These are phyloP conservation scores for Megalops atlanticus DNA, from an alignment of 2,113 vertebrate genomes.

Conservation along the genomic window DNA sequence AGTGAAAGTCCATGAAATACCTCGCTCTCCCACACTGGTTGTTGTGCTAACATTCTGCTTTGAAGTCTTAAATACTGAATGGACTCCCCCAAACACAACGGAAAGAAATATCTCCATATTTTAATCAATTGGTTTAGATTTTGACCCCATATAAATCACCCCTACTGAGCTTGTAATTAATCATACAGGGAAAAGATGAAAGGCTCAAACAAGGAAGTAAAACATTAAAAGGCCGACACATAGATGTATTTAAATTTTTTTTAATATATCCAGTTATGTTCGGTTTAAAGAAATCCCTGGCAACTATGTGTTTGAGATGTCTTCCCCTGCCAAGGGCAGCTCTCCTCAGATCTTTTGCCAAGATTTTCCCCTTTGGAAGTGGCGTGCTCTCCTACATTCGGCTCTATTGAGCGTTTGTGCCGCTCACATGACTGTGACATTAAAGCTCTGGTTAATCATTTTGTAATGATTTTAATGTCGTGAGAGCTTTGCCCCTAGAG, in stretches of 20 bases:
- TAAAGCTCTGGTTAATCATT: background rate
- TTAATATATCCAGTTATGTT: constrained; percentile 49
- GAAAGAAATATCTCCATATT: constrained; percentile 68
- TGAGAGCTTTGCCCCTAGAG: background rate
- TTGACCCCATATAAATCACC: constrained; percentile 57
- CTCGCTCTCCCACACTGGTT: constrained; percentile 49
- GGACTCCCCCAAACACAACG: constrained; percentile 44
- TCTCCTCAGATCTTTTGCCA: constrained; percentile 57
- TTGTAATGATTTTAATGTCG: background rate
- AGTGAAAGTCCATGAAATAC: constrained; percentile 61
- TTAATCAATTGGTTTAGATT: constrained; percentile 63
- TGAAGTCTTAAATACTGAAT: constrained; percentile 51
- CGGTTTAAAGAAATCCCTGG: constrained; percentile 50
- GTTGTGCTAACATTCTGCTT: constrained; percentile 54
- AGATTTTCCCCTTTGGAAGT: constrained; percentile 25
- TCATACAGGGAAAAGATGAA: constrained; percentile 57
- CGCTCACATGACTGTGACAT: background rate
- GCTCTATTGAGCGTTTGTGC: background rate
- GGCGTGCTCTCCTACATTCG: background rate
- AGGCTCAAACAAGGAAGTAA: constrained; percentile 37
- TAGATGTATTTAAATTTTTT: background rate
- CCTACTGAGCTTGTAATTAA: constrained; percentile 60
- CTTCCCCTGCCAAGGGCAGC: constrained; percentile 36
- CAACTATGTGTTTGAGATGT: constrained; percentile 55
- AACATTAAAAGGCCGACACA: constrained; percentile 28